phyloP scores from a whole-genome alignment of 2,797 vertebrate genomes.

The Sciaenops ocellatus region DNA sequence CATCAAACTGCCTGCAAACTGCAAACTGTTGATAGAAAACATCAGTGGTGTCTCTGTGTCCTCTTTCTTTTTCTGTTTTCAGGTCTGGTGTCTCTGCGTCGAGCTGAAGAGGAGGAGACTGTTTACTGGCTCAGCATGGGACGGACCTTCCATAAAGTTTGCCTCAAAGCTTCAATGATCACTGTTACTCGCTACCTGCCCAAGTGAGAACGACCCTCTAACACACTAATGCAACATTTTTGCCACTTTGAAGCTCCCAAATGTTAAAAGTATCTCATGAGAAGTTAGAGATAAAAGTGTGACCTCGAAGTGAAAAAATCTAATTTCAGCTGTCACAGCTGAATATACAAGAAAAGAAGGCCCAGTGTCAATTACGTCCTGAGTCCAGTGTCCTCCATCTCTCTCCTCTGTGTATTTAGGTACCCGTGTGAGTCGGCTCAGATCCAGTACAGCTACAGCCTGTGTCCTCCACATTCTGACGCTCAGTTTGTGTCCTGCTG shows the following conservation, averaged over 20 bases:
- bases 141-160: conserved; percentile 97
- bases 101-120: conserved; percentile 91
- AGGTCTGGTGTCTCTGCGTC: conserved; percentile 94
- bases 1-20: neutral
- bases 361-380: neutral
- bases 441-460: conserved; percentile 96
- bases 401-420: conserved; percentile 74
- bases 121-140: conserved; percentile 99
- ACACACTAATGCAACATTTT: neutral
- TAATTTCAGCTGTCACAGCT: too few species aligned
- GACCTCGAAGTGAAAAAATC: too few species aligned
- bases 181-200: conserved; percentile 98
- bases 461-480: conserved; percentile 94
- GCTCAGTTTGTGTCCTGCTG: conserved; percentile 95
- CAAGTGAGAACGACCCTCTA: conserved; percentile 87
- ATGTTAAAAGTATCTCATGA: neutral
- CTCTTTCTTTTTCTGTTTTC: neutral
- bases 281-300: neutral
- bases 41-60: neutral
- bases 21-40: neutral
- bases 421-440: conserved; percentile 96
- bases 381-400: neutral
- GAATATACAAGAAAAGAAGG: too few species aligned
- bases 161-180: conserved; percentile 97
- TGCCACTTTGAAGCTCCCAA: neutral